These are phyloP conservation scores for Rhinogobio ventralis DNA, from an alignment of 2,797 vertebrate genomes.

Conservation along the genomic window DNA sequence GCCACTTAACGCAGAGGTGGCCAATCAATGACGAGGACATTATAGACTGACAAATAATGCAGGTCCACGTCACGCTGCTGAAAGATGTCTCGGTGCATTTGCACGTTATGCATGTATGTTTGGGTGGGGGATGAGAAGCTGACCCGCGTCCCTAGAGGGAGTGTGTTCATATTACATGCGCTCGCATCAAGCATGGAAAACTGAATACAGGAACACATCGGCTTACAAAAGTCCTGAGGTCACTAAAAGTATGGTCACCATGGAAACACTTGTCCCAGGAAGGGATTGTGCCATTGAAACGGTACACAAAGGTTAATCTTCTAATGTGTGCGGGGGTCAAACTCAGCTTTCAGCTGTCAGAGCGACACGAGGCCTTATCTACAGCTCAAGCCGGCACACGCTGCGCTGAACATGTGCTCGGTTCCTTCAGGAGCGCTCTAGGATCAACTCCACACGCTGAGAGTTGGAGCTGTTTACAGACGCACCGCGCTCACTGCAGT, in stretches of 20 bases:
- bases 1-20: slow-evolving; percentile 53
- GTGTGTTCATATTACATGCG: not conserved
- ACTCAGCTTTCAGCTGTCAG: slow-evolving; percentile 25
- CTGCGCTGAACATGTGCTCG: not conserved
- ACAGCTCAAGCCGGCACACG: not conserved
- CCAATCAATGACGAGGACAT: slow-evolving; percentile 55
- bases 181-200: not conserved
- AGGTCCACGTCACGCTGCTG: not conserved
- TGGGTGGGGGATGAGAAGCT: not conserved
- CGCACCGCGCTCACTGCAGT: not conserved
- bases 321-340: slow-evolving; percentile 21
- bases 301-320: slow-evolving; percentile 44
- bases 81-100: not conserved
- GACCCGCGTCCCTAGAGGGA: not conserved
- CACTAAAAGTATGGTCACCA: not conserved
- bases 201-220: too few relatives aligned
- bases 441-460: not conserved
- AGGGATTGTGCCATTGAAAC: slow-evolving; percentile 26
- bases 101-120: not conserved
- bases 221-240: too few relatives aligned
- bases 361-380: not conserved
- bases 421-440: not conserved
- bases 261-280: slow-evolving; percentile 13
- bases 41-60: not conserved
- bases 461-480: not conserved